Evolutionary conservation across 1,140 invertebrate genomes (phyloP), one percentile per base, ranked within the genome.

Genomic region (Zaprionus kolodkinae): DNA sequence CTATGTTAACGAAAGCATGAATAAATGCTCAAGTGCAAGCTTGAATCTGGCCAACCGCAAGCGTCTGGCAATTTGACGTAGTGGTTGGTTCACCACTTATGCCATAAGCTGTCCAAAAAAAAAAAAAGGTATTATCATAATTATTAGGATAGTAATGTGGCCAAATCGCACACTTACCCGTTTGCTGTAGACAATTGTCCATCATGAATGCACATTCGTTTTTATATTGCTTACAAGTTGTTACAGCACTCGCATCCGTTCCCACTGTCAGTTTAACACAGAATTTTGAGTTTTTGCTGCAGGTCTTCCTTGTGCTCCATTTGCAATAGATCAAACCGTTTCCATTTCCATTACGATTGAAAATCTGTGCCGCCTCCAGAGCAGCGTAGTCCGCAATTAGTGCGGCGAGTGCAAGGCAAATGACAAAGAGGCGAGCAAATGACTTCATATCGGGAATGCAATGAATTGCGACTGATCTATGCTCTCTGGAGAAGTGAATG

Each of bases 201-300:
- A 87, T 52, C 1, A 45, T 2, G 27, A 43, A 88, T 48, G 69
- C 40, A 7, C 83, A 87, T 9, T 88, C 60, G n/a, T 25, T 84
- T 13, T 33, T 27, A 43, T 87, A 87, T 38, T 72, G 45, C 17
- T 69, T 83, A 48, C 83, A 88, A 6, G 17, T 55, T 7, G 7
- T 48, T 3, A 21, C 21, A 21, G 21, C 21, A 2, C 2, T 21
- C 1, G 21, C 21, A 1, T 2, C 21, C 21, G 21, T 21, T 21
- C 21, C 21, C 21, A 21, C 9, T 4, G 50, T 15, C 12, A 56
- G 1, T 54, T 52, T 25, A 0, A 79, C 35, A 17, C 84, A 87
- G 0, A 0, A 0, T 0, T 76, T 63, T 9, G 45, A 40, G 9
- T 9, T 77, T 5, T 78, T 88, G 7, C 62, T 59, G 17, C 83